Conservation (phyloP, 2,113 vertebrate genomes). For the Tautogolabrus adspersus region DNA sequence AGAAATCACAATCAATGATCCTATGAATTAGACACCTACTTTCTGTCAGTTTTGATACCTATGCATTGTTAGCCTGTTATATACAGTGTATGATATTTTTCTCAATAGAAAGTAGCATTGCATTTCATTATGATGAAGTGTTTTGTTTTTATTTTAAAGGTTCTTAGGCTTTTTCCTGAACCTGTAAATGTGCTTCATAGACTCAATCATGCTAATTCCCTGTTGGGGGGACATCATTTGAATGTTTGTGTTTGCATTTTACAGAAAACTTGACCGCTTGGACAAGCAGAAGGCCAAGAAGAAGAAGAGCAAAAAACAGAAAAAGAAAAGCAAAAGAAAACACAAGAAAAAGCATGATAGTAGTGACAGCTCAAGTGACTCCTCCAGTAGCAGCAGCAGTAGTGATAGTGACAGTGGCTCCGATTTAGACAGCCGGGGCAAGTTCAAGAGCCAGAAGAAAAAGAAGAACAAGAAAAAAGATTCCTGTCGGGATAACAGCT, state of each 20-base stretch:
- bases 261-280: slow-evolving; percentile 94
- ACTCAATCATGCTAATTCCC: neutral
- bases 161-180: neutral
- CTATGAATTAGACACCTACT: no score
- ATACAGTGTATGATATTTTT: no score
- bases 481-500: slow-evolving; percentile 83
- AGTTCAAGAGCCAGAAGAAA: slow-evolving; percentile 82
- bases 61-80: no score
- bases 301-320: slow-evolving; percentile 90
- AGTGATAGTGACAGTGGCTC: slow-evolving; percentile 81
- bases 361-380: slow-evolving; percentile 75
- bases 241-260: slow-evolving; percentile 25
- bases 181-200: neutral
- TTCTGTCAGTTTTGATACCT: no score
- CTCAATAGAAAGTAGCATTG: no score
- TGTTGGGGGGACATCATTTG: neutral
- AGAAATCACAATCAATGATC: no score
- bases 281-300: slow-evolving; percentile 93
- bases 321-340: slow-evolving; percentile 86
- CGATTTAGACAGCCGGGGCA: slow-evolving; percentile 82
- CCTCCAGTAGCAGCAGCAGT: slow-evolving; percentile 75
- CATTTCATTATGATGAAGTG: neutral
- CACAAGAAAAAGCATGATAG: slow-evolving; percentile 87
- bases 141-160: neutral
- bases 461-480: slow-evolving; percentile 86